Base-by-base conservation (phyloP, 92 coral and sea anemone genomes). In the Virgularia gustaviana region DNA sequence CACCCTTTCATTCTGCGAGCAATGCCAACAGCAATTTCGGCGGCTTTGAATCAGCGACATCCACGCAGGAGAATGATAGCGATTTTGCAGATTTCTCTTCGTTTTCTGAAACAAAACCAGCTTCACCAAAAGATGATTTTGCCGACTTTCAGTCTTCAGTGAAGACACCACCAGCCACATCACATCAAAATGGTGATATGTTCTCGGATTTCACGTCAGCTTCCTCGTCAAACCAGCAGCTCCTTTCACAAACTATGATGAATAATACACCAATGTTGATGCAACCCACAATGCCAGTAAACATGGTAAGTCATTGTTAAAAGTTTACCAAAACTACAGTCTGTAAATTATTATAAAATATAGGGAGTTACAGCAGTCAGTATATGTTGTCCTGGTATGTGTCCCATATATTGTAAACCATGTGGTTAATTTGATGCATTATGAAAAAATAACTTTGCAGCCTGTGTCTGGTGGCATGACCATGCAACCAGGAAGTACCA, bases 141-240 rank as follows among this genome's bases (percentile, higher is more conserved):
- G 96, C 92, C 39, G 98, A 92, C 56, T 92, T 91, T 79, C 83
- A 95, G 31, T 78, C 90, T 6, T 91, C 90, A 55, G 78, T 78
- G 31, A 76, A 75, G 4, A 49, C 86, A 15, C 57, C 78, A 30
- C 88, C 81, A 72, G 63, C 78, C n/a, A n/a, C n/a, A 38, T 75
- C 80, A 13, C 63, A 65, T 16, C 64, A 78, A 58, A 85, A 71
- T 28, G 63, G 71, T 11, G 56, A 41, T 30, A 13, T 29, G 36
- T 58, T 58, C 53, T n/a, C 41, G 18, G 80, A 56, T 42, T 60
- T 57, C 25, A 63, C 80, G 16, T 44, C 60, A 20, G 60, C 68
- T 10, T 76, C 62, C 19, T 43, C 16, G 20, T 41, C 72, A 28
- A 63, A 61, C 35, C 45, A 30, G 51, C 70, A 57, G n/a, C 64